Conservation (phyloP, 2,113 vertebrate genomes). For the Thermophis baileyi region DNA sequence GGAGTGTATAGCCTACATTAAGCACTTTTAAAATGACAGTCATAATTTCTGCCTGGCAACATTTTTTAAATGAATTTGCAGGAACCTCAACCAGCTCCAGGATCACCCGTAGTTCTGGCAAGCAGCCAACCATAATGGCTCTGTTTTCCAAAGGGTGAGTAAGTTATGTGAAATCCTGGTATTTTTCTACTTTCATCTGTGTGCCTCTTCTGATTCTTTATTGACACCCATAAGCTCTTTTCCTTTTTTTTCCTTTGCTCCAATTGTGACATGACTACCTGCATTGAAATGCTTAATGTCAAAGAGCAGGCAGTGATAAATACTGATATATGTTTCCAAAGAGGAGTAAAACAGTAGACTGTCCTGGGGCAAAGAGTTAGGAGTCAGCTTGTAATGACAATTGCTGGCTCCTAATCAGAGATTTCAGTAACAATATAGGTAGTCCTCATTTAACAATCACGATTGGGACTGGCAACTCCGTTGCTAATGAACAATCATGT, state of each 20-base stretch:
- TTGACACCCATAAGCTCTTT: not conserved
- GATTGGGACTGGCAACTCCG: not conserved
- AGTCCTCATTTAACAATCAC: not conserved
- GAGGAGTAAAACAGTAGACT: not conserved
- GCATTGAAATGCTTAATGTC: too few relatives aligned
- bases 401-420: not conserved
- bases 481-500: not conserved
- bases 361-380: not conserved
- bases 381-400: not conserved
- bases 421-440: not conserved
- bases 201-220: not conserved
- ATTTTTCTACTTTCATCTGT: not conserved
- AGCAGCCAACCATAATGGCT: constrained; percentile 82
- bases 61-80: constrained; percentile 39
- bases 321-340: not conserved
- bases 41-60: not conserved
- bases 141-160: constrained; percentile 88
- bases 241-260: not conserved
- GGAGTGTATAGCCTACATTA: not conserved
- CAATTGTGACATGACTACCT: not conserved
- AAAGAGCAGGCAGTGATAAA: not conserved
- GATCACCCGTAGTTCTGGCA: constrained; percentile 80
- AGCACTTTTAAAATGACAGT: not conserved
- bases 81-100: constrained; percentile 76
- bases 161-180: not conserved